Evolutionary conservation across 2,113 vertebrate species (phyloP).

Genomic region (Mugil cephalus): DNA sequence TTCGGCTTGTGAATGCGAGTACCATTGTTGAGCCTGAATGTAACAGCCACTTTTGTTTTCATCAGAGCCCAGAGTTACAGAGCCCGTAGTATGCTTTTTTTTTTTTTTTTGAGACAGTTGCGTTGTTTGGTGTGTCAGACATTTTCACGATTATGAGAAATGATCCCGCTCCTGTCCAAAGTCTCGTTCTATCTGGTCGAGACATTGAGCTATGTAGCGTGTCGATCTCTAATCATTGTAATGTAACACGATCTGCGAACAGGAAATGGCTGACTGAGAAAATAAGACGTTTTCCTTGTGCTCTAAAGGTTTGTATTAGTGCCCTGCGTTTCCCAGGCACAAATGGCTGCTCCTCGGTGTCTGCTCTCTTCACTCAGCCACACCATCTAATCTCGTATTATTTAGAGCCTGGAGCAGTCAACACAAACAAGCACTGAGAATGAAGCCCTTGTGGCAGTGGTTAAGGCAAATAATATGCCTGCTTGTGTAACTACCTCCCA

Average conservation of each 20-base stretch:
- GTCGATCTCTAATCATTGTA: too few species aligned
- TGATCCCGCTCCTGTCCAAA: background rate
- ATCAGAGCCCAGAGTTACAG: constrained; percentile 19
- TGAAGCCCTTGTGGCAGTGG: background rate
- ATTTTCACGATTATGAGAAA: background rate
- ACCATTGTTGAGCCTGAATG: constrained; percentile 31
- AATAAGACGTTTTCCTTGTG: background rate
- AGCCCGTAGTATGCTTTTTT: background rate
- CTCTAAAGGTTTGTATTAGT: background rate
- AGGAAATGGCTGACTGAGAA: background rate
- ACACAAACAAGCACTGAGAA: constrained; percentile 8
- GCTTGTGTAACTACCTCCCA: constrained; percentile 15
- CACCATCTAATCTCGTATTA: constrained; percentile 22
- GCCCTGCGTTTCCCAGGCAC: constrained; percentile 1
- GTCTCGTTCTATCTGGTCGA: background rate
- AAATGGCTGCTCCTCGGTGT: constrained; percentile 50
- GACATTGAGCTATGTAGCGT: too few species aligned
- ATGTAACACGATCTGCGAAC: too few species aligned
- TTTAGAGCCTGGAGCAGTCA: constrained; percentile 6
- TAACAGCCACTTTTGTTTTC: constrained; percentile 32
- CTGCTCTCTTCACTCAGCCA: constrained; percentile 19
- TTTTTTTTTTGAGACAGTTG: background rate
- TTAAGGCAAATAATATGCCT: constrained; percentile 2
- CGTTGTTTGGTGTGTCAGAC: background rate
- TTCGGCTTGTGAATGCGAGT: constrained; percentile 61